Conservation (phyloP, 2,113 vertebrate species). For the Anarrhichthys ocellatus region DNA sequence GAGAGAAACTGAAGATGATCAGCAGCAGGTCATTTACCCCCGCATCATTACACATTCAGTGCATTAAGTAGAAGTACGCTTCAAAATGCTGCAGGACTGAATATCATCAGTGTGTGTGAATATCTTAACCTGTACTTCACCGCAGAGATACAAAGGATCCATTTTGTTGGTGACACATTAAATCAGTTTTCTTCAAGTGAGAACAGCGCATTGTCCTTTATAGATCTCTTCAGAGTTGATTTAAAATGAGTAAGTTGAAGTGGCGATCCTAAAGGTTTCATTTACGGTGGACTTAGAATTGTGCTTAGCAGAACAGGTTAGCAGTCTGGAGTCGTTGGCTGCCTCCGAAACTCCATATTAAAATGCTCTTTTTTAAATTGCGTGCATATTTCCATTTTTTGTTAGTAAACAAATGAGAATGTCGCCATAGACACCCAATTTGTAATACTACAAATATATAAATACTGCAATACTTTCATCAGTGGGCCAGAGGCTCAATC, state of each 20-base stretch:
- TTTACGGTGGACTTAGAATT: background rate
- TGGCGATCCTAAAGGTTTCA: background rate
- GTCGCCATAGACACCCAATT: background rate
- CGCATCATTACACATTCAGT: slow-evolving; percentile 50
- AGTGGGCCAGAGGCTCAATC: too few relatives aligned
- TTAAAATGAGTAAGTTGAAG: slow-evolving; percentile 1
- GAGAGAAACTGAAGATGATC: slow-evolving; percentile 35
- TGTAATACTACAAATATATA: background rate
- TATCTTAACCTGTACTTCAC: background rate
- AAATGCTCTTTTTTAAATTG: background rate
- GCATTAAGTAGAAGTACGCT: slow-evolving; percentile 16
- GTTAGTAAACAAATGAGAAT: background rate
- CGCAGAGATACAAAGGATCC: background rate
- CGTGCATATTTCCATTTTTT: background rate
- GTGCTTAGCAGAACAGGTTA: background rate
- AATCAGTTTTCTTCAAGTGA: background rate
- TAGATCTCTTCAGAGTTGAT: background rate
- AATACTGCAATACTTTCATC: background rate
- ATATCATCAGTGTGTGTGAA: background rate
- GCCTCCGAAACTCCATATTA: background rate
- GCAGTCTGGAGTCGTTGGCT: background rate
- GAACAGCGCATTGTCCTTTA: background rate
- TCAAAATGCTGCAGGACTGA: slow-evolving; percentile 21
- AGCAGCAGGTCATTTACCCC: slow-evolving; percentile 40
- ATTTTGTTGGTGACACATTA: background rate